phyloP scores from a whole-genome alignment of 2,888 invertebrate genomes.

The Cetonia aurata region DNA sequence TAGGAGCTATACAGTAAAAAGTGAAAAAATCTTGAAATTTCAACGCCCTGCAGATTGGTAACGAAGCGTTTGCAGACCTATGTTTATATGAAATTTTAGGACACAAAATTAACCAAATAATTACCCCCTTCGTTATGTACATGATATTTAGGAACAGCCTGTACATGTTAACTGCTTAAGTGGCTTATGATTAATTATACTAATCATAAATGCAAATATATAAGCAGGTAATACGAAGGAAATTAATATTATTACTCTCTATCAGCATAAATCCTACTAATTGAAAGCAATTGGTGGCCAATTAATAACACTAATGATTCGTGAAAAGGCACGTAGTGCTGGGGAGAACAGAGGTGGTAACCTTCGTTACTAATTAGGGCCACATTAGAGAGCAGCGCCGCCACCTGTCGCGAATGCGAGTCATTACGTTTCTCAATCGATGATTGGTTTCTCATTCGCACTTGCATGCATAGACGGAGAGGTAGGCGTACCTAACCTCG shows the following conservation, averaged over 20 bases:
- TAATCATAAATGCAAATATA: background rate
- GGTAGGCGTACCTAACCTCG: too few species aligned
- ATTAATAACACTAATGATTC: conserved; percentile 16
- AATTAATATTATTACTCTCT: too few species aligned
- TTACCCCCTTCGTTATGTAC: too few species aligned
- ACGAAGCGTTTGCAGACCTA: too few species aligned
- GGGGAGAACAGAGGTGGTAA: background rate
- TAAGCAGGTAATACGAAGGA: background rate
- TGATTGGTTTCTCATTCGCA: background rate
- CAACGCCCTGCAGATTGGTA: too few species aligned
- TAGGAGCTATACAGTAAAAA: too few species aligned
- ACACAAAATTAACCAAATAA: too few species aligned
- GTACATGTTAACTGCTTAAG: too few species aligned
- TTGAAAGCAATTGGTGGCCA: conserved; percentile 9
- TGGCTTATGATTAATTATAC: background rate
- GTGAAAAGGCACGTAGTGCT: conserved; percentile 2
- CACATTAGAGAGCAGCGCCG: background rate
- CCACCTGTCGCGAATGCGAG: background rate
- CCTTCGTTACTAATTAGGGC: conserved; percentile 1
- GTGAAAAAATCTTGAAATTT: too few species aligned
- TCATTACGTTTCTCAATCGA: conserved; percentile 4
- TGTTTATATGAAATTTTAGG: too few species aligned
- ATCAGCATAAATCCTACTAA: background rate
- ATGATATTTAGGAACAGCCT: too few species aligned
- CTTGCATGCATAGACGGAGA: too few species aligned